Evolutionary conservation across 1,140 invertebrate genomes (phyloP), one percentile per base, ranked within the genome.

Genomic region (Drosophila pseudoananassae): DNA sequence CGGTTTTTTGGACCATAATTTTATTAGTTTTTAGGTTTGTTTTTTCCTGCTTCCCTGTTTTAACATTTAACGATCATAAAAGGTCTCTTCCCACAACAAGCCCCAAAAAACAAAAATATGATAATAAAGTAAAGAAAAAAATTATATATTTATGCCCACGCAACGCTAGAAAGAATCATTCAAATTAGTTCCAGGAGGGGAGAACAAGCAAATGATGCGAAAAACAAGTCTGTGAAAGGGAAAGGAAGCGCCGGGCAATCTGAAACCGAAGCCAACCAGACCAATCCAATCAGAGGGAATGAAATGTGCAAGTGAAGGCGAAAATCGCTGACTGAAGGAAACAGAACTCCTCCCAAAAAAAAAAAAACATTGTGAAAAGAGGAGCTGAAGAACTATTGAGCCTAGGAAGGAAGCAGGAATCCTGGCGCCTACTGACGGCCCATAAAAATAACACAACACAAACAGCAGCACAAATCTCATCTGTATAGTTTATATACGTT

Each of bases 271-370:
- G 43, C 47, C 36, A 78, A 56, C 47, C 36, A 55, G 78, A 56
- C 56, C 77, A 85, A 85, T 85, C 78, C 83, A 88, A 87, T 85
- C 75, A 80, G 64, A 50, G 55, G 25, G 33, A 56, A 69, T 64
- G 74, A 78, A 88, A 88, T 87, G 83, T 87, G 82, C 82, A 87
- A 78, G 82, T 82, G 78, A 71, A 72, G 79, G 81, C 45, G 61
- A 88, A 87, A 88, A 82, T 45, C 80, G 74, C 78, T 88, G 78
- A 84, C 77, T 46, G 38, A 56, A 29, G 29, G 29, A 71, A 71
- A 43, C 14, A 4, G 9, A 36, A 36, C 33, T 36, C 33, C 33
- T 36, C 33, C 33, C 54, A 5, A 46, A 5, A 6, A 8, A 15
- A 17, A 23, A 45, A 58, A 43, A 15, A 61, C 38, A 15, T 10